Evolutionary conservation across 2,888 invertebrate genomes (phyloP).

Genomic region (Hipparchia semele): DNA sequence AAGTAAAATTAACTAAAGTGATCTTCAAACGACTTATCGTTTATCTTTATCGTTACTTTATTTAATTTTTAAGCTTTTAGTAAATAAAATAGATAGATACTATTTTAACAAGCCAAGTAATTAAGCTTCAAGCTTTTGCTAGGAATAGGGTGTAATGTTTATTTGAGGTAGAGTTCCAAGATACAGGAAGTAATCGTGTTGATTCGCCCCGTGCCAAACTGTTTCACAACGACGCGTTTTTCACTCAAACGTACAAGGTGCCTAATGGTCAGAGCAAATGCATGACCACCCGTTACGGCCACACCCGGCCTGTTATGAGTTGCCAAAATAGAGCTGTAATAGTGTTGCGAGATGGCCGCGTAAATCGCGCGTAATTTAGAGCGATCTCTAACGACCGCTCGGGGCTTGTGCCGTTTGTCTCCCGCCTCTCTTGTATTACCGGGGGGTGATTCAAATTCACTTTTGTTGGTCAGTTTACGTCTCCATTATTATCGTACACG

Average conservation of each 20-base stretch:
- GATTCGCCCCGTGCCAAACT: not conserved
- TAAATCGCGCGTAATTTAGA: constrained; percentile 76
- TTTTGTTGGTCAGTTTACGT: constrained; percentile 74
- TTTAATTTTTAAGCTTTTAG: too few relatives aligned
- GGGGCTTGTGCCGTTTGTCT: constrained; percentile 63
- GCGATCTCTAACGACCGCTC: constrained; percentile 66
- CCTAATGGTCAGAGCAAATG: constrained; percentile 62
- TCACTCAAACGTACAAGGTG: constrained; percentile 32
- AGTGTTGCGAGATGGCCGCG: constrained; percentile 75
- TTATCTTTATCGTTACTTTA: too few relatives aligned
- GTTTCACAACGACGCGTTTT: not conserved
- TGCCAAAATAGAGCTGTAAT: constrained; percentile 81
- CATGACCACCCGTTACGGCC: constrained; percentile 58
- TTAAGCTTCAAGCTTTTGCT: not conserved
- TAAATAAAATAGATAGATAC: too few relatives aligned
- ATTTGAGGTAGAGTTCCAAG: not conserved
- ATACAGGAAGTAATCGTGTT: not conserved
- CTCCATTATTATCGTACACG: constrained; percentile 63
- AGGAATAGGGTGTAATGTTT: not conserved
- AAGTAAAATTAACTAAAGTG: too few relatives aligned
- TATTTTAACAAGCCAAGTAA: not conserved
- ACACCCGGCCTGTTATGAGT: constrained; percentile 77
- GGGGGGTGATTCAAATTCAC: constrained; percentile 72
- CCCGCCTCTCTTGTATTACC: constrained; percentile 56
- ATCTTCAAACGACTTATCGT: too few relatives aligned